phyloP scores from a whole-genome alignment of 2,797 vertebrate species.

The Eurystomus glaucurus region DNA sequence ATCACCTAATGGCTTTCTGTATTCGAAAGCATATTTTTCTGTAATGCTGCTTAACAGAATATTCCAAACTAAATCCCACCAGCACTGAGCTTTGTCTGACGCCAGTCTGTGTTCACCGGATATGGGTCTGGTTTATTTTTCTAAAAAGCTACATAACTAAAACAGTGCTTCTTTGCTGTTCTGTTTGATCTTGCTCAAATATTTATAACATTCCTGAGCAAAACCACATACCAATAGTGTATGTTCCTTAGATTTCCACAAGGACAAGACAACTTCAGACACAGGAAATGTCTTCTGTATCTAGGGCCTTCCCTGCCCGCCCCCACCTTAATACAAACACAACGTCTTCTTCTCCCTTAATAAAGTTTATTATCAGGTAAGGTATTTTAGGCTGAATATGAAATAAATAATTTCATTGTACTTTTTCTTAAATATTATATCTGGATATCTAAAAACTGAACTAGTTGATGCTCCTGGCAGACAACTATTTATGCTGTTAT shows the following conservation, averaged over 20 bases:
- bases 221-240: background rate
- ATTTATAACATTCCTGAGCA: background rate
- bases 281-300: background rate
- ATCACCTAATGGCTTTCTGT: background rate
- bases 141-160: background rate
- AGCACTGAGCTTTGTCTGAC: background rate
- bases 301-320: background rate
- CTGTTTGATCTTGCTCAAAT: conserved; percentile 3
- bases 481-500: conserved; percentile 19
- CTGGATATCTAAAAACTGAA: background rate
- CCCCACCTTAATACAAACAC: background rate
- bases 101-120: background rate
- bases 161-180: background rate
- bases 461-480: background rate
- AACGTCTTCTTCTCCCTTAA: background rate
- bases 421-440: background rate
- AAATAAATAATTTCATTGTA: background rate
- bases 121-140: fast-evolving
- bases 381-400: background rate
- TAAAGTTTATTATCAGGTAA: background rate
- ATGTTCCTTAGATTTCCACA: background rate
- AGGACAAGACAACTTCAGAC: background rate
- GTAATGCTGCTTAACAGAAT: background rate
- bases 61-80: background rate
- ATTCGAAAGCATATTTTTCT: background rate